These are phyloP conservation scores for Ptychodera flava DNA, from an alignment of 35 echinoderm and acorn worm genomes.

Conservation along the genomic window DNA sequence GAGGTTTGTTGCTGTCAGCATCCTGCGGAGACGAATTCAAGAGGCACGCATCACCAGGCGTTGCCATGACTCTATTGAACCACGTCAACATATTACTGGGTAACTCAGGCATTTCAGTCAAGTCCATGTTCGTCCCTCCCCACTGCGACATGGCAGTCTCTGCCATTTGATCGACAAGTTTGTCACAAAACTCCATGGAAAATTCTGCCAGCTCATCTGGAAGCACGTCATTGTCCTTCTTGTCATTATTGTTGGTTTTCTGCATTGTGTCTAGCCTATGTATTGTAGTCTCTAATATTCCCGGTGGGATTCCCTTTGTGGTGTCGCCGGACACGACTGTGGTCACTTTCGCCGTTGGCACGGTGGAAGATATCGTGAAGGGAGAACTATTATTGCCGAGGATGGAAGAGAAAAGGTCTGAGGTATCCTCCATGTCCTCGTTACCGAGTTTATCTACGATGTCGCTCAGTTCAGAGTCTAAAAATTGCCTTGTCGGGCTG, in stretches of 20 bases:
- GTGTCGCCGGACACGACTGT: conserved; percentile 10
- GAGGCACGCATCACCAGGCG: not conserved
- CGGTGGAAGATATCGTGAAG: conserved; percentile 11
- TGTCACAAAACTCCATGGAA: conserved; percentile 71
- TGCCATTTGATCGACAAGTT: conserved; percentile 65
- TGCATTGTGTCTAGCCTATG: conserved; percentile 32
- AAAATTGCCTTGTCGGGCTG: conserved; percentile 10
- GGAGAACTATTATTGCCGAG: conserved; percentile 4
- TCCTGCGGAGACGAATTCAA: not conserved
- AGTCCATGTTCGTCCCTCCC: conserved; percentile 30
- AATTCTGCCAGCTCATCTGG: conserved; percentile 86
- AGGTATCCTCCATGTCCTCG: not conserved
- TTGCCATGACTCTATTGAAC: not conserved
- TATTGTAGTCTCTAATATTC: conserved; percentile 19
- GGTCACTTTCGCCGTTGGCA: not conserved
- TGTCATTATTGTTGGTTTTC: not conserved
- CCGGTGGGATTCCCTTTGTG: conserved; percentile 10
- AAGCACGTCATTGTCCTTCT: conserved; percentile 17
- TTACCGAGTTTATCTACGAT: not conserved
- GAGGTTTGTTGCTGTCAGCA: conserved; percentile 12
- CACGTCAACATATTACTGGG: not conserved
- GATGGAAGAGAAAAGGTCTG: not conserved
- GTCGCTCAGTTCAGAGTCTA: not conserved
- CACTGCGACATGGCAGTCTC: conserved; percentile 25
- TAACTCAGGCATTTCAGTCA: conserved; percentile 18